phyloP scores from a whole-genome alignment of 2,888 invertebrate species.

The Folsomia candida region DNA sequence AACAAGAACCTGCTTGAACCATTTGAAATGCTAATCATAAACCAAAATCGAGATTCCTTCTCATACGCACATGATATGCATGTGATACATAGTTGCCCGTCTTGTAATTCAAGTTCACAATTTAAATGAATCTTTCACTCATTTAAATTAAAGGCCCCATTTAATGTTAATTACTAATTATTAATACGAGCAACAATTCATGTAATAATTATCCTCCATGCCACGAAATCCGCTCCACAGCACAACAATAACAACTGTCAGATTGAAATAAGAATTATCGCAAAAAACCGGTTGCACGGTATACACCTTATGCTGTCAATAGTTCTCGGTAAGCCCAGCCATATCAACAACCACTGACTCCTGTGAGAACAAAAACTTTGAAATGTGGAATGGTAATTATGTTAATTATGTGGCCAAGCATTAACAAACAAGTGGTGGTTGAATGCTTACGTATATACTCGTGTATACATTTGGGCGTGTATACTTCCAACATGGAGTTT shows the following conservation, averaged over 20 bases:
- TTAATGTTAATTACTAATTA: background rate
- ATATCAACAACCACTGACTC: background rate
- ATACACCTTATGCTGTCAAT: background rate
- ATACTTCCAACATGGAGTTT: background rate
- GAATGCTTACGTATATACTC: background rate
- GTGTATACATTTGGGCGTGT: no score
- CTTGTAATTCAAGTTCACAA: background rate
- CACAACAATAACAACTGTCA: background rate
- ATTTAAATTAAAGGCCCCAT: background rate
- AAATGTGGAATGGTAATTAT: no score
- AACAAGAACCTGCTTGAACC: background rate
- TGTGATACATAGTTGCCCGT: no score
- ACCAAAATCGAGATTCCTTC: background rate
- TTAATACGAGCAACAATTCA: background rate
- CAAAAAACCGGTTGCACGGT: background rate
- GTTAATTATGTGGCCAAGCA: background rate
- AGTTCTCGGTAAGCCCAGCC: background rate
- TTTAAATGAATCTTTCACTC: background rate
- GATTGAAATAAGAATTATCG: background rate
- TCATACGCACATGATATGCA: no score
- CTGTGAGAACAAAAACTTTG: background rate
- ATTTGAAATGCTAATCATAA: background rate
- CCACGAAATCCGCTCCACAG: no score
- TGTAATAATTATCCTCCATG: background rate
- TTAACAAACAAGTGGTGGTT: background rate